These are phyloP conservation scores for Melinopterus prodromus DNA, from an alignment of 2,888 invertebrate species.

Conservation along the genomic window DNA sequence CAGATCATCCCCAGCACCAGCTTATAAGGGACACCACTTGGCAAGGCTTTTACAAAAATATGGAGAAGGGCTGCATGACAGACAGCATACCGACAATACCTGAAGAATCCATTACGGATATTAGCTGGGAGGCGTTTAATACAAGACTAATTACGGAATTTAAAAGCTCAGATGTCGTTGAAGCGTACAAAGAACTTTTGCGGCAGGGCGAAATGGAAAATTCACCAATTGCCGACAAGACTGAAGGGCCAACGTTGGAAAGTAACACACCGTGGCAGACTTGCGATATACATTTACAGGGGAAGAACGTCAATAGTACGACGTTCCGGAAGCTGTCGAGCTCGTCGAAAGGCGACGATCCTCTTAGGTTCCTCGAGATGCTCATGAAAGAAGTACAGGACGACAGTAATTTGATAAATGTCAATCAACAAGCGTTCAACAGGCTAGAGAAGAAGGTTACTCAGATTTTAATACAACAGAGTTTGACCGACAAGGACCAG, in stretches of 20 bases:
- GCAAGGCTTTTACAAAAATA: not conserved
- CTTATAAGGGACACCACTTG: not conserved
- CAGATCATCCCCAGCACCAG: not conserved
- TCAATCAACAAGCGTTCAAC: constrained; percentile 30
- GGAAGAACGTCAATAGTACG: not conserved
- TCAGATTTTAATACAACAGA: constrained; percentile 26
- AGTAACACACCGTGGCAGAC: not conserved
- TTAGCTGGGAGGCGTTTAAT: not conserved
- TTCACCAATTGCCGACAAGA: not conserved
- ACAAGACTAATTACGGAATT: not conserved
- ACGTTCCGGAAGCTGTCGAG: not conserved
- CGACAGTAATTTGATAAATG: constrained; percentile 26
- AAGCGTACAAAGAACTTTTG: not conserved
- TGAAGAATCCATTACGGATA: not conserved
- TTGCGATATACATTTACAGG: not conserved
- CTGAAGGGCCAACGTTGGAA: not conserved
- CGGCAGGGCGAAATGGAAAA: not conserved
- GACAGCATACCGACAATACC: not conserved
- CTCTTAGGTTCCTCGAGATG: not conserved
- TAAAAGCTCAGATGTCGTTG: not conserved
- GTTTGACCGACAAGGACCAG: not conserved
- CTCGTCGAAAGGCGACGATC: not conserved
- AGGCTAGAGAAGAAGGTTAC: constrained; percentile 31
- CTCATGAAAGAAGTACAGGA: not conserved
- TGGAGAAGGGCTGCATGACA: not conserved